phyloP scores from a whole-genome alignment of 2,113 vertebrate genomes.

The Delphinapterus leucas region DNA sequence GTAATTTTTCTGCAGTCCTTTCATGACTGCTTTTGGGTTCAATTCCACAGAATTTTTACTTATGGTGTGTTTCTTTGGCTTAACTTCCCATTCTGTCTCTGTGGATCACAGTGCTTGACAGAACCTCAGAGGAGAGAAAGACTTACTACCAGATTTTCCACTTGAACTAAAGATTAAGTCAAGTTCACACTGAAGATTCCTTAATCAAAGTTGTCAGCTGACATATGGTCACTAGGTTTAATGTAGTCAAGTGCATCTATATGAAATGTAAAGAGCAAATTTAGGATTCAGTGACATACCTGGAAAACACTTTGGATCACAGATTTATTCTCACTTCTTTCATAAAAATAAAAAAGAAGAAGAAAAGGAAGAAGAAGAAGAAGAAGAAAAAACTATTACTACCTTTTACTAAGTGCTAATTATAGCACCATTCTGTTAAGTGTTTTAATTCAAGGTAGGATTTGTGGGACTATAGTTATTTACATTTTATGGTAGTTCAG shows the following conservation, averaged over 20 bases:
- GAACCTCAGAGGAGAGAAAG: constrained; percentile 33
- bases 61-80: constrained; percentile 37
- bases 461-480: not conserved
- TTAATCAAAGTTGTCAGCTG: constrained; percentile 58
- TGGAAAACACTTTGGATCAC: constrained; percentile 18
- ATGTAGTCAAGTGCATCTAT: not conserved
- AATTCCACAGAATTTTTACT: constrained; percentile 48
- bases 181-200: constrained; percentile 48
- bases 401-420: not conserved
- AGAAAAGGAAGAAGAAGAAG: too few relatives aligned
- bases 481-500: not conserved
- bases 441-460: constrained; percentile 12
- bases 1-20: not conserved
- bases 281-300: not conserved
- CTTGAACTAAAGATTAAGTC: constrained; percentile 57
- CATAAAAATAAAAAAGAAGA: not conserved
- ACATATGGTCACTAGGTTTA: constrained; percentile 1
- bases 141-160: constrained; percentile 44
- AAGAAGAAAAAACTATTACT: not conserved
- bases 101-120: constrained; percentile 37
- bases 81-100: constrained; percentile 53
- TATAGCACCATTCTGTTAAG: not conserved
- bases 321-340: not conserved
- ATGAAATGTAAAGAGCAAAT: not conserved
- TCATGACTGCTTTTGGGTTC: constrained; percentile 51